Evolutionary conservation across 2,888 invertebrate genomes (phyloP).

Genomic region (Sphinx pinastri): DNA sequence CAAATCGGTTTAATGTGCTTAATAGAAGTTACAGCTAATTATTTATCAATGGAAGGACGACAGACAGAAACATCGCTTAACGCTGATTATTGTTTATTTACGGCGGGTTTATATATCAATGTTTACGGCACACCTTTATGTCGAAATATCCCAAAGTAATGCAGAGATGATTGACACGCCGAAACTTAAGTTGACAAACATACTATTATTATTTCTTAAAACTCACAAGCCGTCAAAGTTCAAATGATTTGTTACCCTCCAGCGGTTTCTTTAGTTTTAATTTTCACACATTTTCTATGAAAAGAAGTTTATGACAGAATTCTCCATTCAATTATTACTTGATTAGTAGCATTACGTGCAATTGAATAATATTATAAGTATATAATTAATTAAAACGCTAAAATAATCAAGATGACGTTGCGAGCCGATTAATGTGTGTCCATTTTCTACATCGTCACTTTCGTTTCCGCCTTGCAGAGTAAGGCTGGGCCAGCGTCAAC

Average conservation of each 20-base stretch:
- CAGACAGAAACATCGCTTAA: constrained; percentile 35
- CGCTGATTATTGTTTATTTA: constrained; percentile 37
- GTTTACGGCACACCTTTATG: constrained; percentile 1
- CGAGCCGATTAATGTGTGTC: constrained; percentile 13
- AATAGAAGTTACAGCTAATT: constrained; percentile 32
- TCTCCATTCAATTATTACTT: too few relatives aligned
- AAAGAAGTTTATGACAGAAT: too few relatives aligned
- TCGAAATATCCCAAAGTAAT: background rate
- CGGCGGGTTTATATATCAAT: too few relatives aligned
- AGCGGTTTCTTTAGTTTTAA: too few relatives aligned
- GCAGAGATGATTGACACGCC: background rate
- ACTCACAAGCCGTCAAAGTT: too few relatives aligned
- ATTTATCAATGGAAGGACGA: constrained; percentile 37
- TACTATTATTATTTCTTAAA: too few relatives aligned
- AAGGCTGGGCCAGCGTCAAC: constrained; percentile 1
- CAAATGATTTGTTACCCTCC: too few relatives aligned
- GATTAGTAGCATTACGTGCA: too few relatives aligned
- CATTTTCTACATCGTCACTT: constrained; percentile 25
- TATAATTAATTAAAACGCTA: background rate
- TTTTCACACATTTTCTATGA: too few relatives aligned
- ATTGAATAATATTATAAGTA: background rate
- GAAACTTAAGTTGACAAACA: too few relatives aligned
- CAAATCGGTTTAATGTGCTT: constrained; percentile 27
- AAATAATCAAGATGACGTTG: constrained; percentile 16
- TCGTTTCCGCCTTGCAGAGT: constrained; percentile 27